Conservation (phyloP, 1,140 invertebrate genomes). For the Akabosia matsudoensis region DNA sequence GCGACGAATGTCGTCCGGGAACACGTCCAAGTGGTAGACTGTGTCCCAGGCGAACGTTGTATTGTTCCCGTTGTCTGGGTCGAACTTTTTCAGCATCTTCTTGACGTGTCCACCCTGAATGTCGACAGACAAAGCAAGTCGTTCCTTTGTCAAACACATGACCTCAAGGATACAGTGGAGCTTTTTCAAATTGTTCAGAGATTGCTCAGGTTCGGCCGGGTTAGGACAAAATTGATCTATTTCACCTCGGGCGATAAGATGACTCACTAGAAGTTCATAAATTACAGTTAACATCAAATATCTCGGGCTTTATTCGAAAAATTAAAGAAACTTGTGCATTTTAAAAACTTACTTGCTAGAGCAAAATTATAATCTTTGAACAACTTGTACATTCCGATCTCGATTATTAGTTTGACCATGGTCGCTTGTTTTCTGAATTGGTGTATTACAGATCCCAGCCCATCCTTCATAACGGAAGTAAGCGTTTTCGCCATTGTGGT, state of each 20-base stretch:
- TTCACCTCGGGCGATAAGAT: constrained; percentile 34
- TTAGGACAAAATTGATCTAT: constrained; percentile 12
- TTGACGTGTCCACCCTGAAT: constrained; percentile 34
- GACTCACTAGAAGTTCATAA: constrained; percentile 37
- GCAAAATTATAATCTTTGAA: constrained; percentile 42
- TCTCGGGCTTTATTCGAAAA: background rate
- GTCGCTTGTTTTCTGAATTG: constrained; percentile 6
- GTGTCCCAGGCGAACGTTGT: constrained; percentile 26
- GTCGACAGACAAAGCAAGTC: constrained; percentile 29
- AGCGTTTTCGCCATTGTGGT: constrained; percentile 17
- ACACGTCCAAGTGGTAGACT: constrained; percentile 40
- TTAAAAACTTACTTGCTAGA: constrained; percentile 37
- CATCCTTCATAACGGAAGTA: background rate
- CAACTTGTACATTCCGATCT: constrained; percentile 43
- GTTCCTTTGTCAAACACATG: constrained; percentile 34
- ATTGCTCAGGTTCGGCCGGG: background rate
- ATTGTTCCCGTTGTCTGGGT: background rate
- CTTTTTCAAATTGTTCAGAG: constrained; percentile 36
- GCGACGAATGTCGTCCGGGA: constrained; percentile 32
- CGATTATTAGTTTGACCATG: constrained; percentile 23
- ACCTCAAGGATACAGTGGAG: constrained; percentile 44
- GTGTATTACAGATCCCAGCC: constrained; percentile 14
- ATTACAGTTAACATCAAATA: background rate
- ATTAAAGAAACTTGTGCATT: background rate
- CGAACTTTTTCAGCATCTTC: constrained; percentile 35